Evolutionary conservation across 2,113 vertebrate species (phyloP).

Genomic region (Morone chrysops): DNA sequence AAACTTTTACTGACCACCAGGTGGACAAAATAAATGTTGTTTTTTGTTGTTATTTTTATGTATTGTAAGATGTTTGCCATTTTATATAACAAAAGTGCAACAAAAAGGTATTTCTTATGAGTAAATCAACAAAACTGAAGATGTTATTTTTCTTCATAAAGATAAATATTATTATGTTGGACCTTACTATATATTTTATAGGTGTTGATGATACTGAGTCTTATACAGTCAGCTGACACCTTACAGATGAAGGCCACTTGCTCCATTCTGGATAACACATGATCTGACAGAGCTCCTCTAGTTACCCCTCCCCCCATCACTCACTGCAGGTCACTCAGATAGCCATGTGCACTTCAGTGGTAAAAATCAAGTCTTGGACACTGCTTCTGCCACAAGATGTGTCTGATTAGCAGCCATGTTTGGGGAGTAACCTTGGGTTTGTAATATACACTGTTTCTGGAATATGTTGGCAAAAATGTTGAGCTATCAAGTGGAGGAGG

Average conservation of each 20-base stretch:
- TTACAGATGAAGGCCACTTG: not conserved
- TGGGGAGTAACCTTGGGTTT: not conserved
- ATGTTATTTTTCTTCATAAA: not conserved
- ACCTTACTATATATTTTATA: not conserved
- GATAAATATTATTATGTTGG: not conserved
- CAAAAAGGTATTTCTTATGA: not conserved
- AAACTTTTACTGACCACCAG: not conserved
- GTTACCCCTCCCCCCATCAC: not conserved
- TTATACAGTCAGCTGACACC: not conserved
- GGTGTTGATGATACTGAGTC: not conserved
- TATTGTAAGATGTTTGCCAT: not conserved
- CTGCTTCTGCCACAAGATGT: not conserved
- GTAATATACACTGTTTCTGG: no score
- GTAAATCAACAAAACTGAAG: not conserved
- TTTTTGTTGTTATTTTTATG: not conserved
- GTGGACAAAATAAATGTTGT: not conserved
- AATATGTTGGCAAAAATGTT: no score
- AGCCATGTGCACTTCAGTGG: not conserved
- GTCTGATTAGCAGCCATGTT: no score
- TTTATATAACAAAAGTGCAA: not conserved
- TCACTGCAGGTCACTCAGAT: not conserved
- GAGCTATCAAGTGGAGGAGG: no score
- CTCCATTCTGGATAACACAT: constrained; percentile 1
- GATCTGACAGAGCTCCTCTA: constrained; percentile 10
- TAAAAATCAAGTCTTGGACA: not conserved